Evolutionary conservation across 1,140 invertebrate genomes (phyloP).

Genomic region (Saxidomus purpurata): DNA sequence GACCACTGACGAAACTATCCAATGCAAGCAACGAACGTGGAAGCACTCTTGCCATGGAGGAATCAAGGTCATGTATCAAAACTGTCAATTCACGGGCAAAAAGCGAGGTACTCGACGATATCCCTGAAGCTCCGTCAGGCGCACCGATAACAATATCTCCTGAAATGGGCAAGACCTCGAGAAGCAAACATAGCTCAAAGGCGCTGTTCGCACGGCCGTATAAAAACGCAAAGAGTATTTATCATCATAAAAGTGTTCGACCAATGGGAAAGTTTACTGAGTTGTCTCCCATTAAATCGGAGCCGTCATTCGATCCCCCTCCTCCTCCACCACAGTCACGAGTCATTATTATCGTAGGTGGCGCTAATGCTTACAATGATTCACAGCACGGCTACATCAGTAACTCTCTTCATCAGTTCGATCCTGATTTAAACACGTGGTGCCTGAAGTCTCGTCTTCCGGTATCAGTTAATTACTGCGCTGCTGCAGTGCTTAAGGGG

Average conservation of each 20-base stretch:
- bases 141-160: no score
- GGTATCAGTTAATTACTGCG: conserved; percentile 12
- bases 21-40: background rate
- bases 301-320: background rate
- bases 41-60: background rate
- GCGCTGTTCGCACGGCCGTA: background rate
- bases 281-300: background rate
- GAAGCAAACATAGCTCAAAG: background rate
- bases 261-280: background rate
- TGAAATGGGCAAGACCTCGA: no score
- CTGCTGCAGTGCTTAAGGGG: background rate
- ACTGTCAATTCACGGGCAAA: no score
- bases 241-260: background rate
- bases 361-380: background rate
- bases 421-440: conserved; percentile 27
- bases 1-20: background rate
- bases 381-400: background rate
- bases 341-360: background rate
- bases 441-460: background rate
- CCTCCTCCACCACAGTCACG: background rate
- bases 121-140: no score
- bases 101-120: no score
- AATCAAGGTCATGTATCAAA: no score
- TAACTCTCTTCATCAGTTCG: conserved; percentile 22
- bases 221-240: background rate